phyloP scores from a whole-genome alignment of 2,888 invertebrate species.

The Callimorpha dominula region DNA sequence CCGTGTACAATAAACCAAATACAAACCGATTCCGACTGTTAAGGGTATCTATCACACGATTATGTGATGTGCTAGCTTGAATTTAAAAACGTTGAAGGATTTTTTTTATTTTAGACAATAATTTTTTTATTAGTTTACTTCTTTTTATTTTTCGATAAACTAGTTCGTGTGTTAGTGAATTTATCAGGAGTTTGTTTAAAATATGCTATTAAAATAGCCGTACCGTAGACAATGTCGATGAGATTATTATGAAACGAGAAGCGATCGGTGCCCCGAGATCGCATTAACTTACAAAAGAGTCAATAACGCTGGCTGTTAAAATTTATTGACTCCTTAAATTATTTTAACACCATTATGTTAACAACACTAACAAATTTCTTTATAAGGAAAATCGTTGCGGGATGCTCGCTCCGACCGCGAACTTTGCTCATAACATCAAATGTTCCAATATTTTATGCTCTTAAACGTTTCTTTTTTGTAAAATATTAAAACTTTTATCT shows the following conservation, averaged over 20 bases:
- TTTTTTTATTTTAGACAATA: neutral
- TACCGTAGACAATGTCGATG: slow-evolving; percentile 70
- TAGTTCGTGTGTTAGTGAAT: slow-evolving; percentile 26
- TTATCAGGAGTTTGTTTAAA: slow-evolving; percentile 45
- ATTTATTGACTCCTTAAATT: slow-evolving; percentile 79
- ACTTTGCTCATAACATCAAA: slow-evolving; percentile 69
- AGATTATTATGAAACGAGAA: slow-evolving; percentile 69
- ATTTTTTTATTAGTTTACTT: neutral
- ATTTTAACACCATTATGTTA: slow-evolving; percentile 78
- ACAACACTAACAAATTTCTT: slow-evolving; percentile 78
- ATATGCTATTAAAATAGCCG: slow-evolving; percentile 61
- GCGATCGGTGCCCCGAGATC: slow-evolving; percentile 67
- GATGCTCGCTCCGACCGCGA: slow-evolving; percentile 49
- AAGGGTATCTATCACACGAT: too few relatives aligned
- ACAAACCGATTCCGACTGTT: too few relatives aligned
- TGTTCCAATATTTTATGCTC: slow-evolving; percentile 67
- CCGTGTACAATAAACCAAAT: too few relatives aligned
- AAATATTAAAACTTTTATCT: slow-evolving; percentile 54
- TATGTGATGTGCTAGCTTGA: too few relatives aligned
- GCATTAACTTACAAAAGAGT: slow-evolving; percentile 75
- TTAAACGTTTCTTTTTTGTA: slow-evolving; percentile 53
- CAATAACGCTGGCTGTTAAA: slow-evolving; percentile 77
- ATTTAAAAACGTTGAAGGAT: neutral
- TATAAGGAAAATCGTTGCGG: slow-evolving; percentile 68
- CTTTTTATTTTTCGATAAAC: slow-evolving; percentile 33